Percentiles rank a stretch among this genome's conserved stretches.
Conservation (phyloP, 2,113 vertebrate species). For the Calyptomena viridis region DNA sequence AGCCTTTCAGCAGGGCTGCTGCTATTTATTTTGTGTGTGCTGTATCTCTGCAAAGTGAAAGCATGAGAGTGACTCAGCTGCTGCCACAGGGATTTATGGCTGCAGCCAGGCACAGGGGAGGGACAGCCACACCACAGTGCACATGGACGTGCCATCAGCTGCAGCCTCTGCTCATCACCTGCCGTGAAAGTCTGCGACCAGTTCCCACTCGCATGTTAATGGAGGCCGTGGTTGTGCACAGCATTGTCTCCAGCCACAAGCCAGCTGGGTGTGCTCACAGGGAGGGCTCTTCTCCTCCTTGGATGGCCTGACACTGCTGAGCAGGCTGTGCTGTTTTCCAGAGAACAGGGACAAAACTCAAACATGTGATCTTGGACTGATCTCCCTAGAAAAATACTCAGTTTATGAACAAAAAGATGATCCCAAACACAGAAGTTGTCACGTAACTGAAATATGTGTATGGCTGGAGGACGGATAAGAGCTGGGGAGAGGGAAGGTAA, state of each 20-base stretch:
- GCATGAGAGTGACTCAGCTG: not conserved
- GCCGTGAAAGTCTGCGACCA: not conserved
- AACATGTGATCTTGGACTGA: fast-evolving
- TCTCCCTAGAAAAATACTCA: not conserved
- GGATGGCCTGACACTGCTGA: not conserved
- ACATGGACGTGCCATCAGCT: not conserved
- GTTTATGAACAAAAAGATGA: not conserved
- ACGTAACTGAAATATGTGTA: not conserved
- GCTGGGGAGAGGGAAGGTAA: not conserved
- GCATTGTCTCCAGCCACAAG: not conserved
- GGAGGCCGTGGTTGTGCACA: fast-evolving
- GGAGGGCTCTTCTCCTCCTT: not conserved
- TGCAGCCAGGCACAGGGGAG: not conserved
- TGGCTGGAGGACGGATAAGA: not conserved
- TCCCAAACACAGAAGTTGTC: not conserved
- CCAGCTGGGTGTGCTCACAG: not conserved
- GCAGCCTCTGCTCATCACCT: not conserved
- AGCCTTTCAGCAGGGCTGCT: not conserved
- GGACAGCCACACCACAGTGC: not conserved
- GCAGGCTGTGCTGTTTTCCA: not conserved
- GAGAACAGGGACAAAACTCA: not conserved
- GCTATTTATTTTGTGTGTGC: not conserved
- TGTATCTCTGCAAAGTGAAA: not conserved
- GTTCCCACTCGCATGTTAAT: not conserved
- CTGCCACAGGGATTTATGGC: not conserved